These are phyloP conservation scores for Nothobranchius furzeri DNA, from an alignment of 2,113 vertebrate species.

Conservation along the genomic window DNA sequence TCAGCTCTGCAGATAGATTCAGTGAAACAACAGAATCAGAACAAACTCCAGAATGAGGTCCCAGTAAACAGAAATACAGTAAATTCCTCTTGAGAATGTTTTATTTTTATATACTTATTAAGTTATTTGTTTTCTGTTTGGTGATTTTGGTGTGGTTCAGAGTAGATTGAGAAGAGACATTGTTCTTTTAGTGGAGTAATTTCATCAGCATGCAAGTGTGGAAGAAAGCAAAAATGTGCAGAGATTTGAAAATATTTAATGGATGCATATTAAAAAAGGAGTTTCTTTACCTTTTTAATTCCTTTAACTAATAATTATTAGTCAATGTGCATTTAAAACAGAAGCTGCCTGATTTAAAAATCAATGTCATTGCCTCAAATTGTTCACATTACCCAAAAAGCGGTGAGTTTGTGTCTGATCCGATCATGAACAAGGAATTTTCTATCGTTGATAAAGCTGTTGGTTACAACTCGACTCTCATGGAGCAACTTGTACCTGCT, in stretches of 20 bases:
- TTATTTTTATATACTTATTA: neutral
- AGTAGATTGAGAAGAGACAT: neutral
- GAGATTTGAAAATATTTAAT: no score
- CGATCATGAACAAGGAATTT: neutral
- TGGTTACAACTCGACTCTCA: slow-evolving; percentile 1
- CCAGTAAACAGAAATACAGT: neutral
- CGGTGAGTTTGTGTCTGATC: slow-evolving; percentile 8
- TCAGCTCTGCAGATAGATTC: neutral
- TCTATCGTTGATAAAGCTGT: slow-evolving; percentile 2
- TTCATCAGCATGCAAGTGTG: no score
- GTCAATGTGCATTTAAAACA: neutral
- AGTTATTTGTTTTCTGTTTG: no score
- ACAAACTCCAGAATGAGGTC: neutral
- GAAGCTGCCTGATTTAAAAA: neutral
- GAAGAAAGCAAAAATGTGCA: no score
- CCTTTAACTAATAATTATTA: no score
- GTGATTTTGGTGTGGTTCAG: neutral
- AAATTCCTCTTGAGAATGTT: neutral
- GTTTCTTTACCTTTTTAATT: no score
- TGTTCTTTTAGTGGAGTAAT: no score
- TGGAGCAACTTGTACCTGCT: neutral
- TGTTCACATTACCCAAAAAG: no score
- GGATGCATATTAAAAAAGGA: no score
- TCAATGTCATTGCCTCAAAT: no score
- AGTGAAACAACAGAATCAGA: neutral